A percentile compares a stretch with the other conserved stretches of the same genome.
Conservation (phyloP, 2,113 vertebrate species). For the Recurvirostra avosetta region DNA sequence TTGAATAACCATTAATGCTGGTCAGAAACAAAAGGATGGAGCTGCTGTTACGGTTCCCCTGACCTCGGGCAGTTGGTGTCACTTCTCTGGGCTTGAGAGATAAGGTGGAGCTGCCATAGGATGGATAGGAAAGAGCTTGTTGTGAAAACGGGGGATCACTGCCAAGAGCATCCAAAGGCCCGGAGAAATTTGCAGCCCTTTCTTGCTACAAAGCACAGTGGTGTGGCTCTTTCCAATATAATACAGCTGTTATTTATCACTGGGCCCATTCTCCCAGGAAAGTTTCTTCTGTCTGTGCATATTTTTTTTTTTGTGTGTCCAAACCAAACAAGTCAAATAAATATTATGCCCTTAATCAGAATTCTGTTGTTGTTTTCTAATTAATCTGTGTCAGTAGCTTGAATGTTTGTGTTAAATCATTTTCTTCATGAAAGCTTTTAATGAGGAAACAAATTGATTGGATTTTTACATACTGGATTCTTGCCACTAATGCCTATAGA, state of each 20-base stretch:
- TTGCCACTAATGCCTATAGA: slow-evolving; percentile 42
- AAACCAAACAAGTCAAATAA: slow-evolving; percentile 45
- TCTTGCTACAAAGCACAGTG: fast-evolving
- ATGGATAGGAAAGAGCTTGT: not conserved
- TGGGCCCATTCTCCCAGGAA: not conserved
- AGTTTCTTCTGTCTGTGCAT: not conserved
- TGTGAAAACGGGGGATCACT: not conserved
- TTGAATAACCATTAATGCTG: not conserved
- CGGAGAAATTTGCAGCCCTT: not conserved
- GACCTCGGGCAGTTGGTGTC: not conserved
- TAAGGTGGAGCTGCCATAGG: fast-evolving
- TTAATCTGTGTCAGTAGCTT: slow-evolving; percentile 63
- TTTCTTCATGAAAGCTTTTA: slow-evolving; percentile 72
- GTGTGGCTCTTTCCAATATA: not conserved
- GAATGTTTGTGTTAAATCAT: slow-evolving; percentile 64
- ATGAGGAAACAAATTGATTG: slow-evolving; percentile 64
- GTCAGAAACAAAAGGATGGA: not conserved
- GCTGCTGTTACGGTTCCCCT: not conserved
- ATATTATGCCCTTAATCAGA: slow-evolving; percentile 54
- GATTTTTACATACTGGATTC: slow-evolving; percentile 57
- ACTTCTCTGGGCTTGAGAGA: not conserved
- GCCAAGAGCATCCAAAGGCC: not conserved
- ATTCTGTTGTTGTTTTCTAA: slow-evolving; percentile 60
- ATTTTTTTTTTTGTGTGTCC: not conserved
- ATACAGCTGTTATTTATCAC: not conserved